Base-by-base conservation (phyloP, 2,888 invertebrate genomes). In the Siphlonurus alternatus region DNA sequence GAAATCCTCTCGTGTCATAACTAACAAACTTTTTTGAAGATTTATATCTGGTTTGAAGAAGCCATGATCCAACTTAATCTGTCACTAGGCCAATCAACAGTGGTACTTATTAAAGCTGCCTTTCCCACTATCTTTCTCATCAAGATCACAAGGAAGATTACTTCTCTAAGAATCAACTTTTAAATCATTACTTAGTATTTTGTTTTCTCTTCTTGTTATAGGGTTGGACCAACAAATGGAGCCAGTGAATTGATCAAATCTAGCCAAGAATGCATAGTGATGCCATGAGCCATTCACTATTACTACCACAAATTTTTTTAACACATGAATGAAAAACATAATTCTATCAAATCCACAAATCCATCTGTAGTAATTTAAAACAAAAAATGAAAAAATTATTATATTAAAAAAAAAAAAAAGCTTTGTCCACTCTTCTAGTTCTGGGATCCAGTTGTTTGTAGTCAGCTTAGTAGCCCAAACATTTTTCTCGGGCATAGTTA, bases 391-490 rank as follows among this genome's bases (percentile, higher is more conserved):
- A 56, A 22, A 56, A 56, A 56, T 18, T 10, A 38, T 56, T 20
- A n/a, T 22, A 56, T 22, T 56, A 38, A 10, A 73, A 74, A 75
- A 72, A 73, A 71, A 72, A 70, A 38, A 38, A 22, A 38, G 38
- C 56, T 56, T 56, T 56, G 56, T 56, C 56, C 56, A 56, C 56
- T 56, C 56, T 56, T 56, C 5, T 56, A 56, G 56, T 56, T 56
- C 56, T 56, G 56, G 56, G 56, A 56, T 56, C 56, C 56, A 56
- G 19, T n/a, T 56, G 56, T 56, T 56, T 56, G 56, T 56, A 56
- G 56, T 20, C 56, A 20, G 56, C 56, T 56, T 56, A 56, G 56
- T 56, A 5, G 5, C 19, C 15, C 38, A 38, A 38, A 10, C 5
- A 10, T 38, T 38, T 38, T 38, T 38, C 38, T 38, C 7, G 38